Evolutionary conservation across 2,113 vertebrate species (phyloP), one percentile per base, ranked within the genome.

Genomic region (Lepus europaeus): DNA sequence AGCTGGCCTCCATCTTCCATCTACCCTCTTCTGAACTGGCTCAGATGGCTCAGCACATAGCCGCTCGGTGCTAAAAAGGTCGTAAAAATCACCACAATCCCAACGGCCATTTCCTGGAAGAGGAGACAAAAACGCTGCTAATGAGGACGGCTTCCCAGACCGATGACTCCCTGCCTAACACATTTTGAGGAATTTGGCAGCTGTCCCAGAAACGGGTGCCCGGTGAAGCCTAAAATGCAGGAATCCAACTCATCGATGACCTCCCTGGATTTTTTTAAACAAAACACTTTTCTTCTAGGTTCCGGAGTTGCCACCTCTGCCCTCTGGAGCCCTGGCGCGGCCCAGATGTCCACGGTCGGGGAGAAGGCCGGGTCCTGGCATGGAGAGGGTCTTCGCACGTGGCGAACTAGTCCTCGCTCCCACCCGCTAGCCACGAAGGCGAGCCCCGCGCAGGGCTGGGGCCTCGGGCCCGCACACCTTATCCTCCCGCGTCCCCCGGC

Each of bases 21-120:
- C 92, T 96, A 97, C 2, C 45, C 2, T 81, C 68, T 56, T 85
- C 77, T 64, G 92, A 74, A 90, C 31, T 64, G 6, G 7, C 33
- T 49, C 92, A 93, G 49, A 1, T 25, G 39, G 87, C 25, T 33
- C 33, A 93, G 61, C 72, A 96, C 29, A 13, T 93, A 96, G 0
- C 63, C 95, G 10, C 11, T 1, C 0, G 93, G 92, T 3, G 17
- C 14, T 25, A 90, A 31, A 63, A 90, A 70, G 82, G 68, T 1
- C 0, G 59, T 53, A 31, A 94, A 96, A 13, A 96, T 0, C 53
- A 96, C 80, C 17, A 63, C 3, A 12, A 96, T 10, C 1, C 84
- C 96, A 13, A 93, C 0, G 11, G 16, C 27, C 5, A 29, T 3
- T 16, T 95, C 96, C 97, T 97, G 81, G 33, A 77, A 73, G 36